Evolutionary conservation across 2,797 vertebrate genomes (phyloP).

Genomic region (Pelodytes ibericus): DNA sequence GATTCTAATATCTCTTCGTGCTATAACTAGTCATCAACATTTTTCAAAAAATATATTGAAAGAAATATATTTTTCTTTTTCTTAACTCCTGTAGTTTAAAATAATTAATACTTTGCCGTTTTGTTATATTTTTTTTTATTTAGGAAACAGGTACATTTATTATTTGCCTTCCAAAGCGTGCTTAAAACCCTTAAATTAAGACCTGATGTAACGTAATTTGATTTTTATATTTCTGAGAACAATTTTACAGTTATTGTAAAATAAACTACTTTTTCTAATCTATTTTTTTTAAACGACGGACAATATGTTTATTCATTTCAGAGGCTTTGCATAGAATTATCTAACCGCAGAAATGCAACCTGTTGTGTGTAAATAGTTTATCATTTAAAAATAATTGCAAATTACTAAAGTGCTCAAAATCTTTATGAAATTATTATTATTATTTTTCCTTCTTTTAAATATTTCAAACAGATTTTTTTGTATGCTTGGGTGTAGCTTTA

Average conservation of each 20-base stretch:
- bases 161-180: neutral
- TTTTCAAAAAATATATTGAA: no score
- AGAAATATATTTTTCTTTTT: neutral
- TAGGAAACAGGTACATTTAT: neutral
- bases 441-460: slow-evolving; percentile 24
- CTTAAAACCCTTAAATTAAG: slow-evolving; percentile 10
- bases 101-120: neutral
- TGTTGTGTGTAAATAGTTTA: slow-evolving; percentile 65
- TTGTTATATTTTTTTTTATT: neutral
- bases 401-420: slow-evolving; percentile 10
- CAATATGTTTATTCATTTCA: slow-evolving; percentile 66
- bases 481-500: slow-evolving; percentile 24
- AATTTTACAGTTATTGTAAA: slow-evolving; percentile 12
- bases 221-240: slow-evolving; percentile 8
- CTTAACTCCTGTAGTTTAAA: neutral
- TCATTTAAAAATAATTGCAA: slow-evolving; percentile 28
- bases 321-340: slow-evolving; percentile 73
- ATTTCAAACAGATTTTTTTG: slow-evolving; percentile 28
- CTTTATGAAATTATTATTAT: slow-evolving; percentile 14
- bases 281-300: neutral
- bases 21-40: no score
- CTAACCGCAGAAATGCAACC: slow-evolving; percentile 77
- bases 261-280: neutral
- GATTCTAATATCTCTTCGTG: no score
- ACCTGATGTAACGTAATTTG: slow-evolving; percentile 9